Conservation (phyloP, 2,888 invertebrate species). For the Palloptera scutellata region DNA sequence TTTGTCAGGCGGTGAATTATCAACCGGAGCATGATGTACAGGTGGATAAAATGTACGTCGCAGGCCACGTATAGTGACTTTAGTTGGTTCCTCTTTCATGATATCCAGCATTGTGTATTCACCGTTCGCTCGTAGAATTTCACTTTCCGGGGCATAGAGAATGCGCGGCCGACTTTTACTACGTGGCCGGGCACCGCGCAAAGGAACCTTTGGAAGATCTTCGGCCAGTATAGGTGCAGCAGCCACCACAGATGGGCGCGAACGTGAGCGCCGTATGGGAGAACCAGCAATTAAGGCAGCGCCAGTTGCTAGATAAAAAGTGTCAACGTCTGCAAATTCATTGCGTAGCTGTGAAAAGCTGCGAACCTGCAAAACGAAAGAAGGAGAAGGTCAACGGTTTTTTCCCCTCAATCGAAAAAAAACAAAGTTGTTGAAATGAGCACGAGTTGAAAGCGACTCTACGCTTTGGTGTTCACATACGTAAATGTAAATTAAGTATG, state of each 20-base stretch:
- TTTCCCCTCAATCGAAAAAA: too few species aligned
- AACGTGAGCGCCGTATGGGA: constrained; percentile 73
- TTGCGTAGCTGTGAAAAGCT: constrained; percentile 93
- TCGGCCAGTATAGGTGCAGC: constrained; percentile 64
- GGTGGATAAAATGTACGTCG: constrained; percentile 88
- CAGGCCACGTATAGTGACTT: constrained; percentile 83
- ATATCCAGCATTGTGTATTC: constrained; percentile 83
- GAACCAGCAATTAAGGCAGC: constrained; percentile 65
- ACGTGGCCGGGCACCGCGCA: constrained; percentile 70
- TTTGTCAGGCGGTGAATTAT: constrained; percentile 87
- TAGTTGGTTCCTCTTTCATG: constrained; percentile 83
- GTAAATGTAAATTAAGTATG: too few species aligned
- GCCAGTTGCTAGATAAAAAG: constrained; percentile 78
- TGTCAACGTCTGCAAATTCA: constrained; percentile 90
- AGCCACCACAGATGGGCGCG: constrained; percentile 68
- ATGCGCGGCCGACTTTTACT: constrained; percentile 88
- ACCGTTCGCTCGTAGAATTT: constrained; percentile 80
- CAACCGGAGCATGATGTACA: constrained; percentile 82
- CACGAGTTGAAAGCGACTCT: too few species aligned
- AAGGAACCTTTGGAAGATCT: constrained; percentile 60
- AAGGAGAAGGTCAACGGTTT: too few species aligned
- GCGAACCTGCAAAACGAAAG: constrained; percentile 71
- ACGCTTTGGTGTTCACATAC: too few species aligned
- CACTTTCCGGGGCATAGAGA: constrained; percentile 82
- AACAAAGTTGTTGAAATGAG: too few species aligned